A percentile compares a stretch with the other conserved stretches of the same genome.
phyloP scores from a whole-genome alignment of 2,797 vertebrate genomes.

The Phrynocephalus guinanensis region DNA sequence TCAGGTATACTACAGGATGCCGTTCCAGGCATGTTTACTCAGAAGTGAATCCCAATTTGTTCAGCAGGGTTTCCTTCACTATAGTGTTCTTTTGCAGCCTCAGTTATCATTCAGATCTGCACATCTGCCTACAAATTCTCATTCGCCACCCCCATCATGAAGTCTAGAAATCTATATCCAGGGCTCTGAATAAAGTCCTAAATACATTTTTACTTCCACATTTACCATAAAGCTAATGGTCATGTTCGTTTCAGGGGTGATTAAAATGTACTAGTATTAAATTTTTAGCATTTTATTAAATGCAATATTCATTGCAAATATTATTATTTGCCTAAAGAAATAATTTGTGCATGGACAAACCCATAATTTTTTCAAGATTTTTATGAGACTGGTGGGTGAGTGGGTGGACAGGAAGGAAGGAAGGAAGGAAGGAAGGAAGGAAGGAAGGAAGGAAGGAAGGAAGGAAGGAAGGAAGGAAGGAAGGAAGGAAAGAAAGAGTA shows the following conservation, averaged over 20 bases:
- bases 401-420: slow-evolving; percentile 9
- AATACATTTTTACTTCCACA: background rate
- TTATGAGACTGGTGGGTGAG: slow-evolving; percentile 44
- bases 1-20: too few species aligned
- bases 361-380: slow-evolving; percentile 41
- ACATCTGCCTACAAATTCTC: background rate
- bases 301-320: slow-evolving; percentile 41
- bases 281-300: slow-evolving; percentile 5
- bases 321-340: background rate
- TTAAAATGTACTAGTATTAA: slow-evolving; percentile 38
- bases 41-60: background rate
- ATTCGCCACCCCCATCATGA: background rate
- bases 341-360: background rate
- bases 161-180: background rate
- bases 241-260: background rate
- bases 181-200: background rate
- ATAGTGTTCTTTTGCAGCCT: background rate
- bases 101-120: background rate
- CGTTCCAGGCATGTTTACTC: background rate
- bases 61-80: background rate
- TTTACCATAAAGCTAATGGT: background rate
- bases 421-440: slow-evolving; percentile 32
- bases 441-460: slow-evolving; percentile 21
- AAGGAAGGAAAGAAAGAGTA: background rate
- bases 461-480: too few species aligned